Conservation (phyloP, 2,113 vertebrate genomes). For the Cricetomys ansorgei region DNA sequence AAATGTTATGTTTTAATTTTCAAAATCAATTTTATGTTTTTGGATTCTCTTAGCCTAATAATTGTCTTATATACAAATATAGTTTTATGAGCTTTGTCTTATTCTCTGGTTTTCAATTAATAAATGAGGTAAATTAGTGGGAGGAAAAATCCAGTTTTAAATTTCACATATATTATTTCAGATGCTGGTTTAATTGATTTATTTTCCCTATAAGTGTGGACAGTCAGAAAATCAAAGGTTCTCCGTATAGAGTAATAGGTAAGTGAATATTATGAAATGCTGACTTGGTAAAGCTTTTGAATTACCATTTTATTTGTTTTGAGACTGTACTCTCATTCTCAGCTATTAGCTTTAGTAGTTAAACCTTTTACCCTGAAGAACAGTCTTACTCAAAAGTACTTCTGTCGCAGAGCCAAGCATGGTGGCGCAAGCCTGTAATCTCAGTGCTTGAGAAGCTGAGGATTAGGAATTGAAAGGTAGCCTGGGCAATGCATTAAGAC, state of each 20-base stretch:
- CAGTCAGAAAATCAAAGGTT: conserved; percentile 75
- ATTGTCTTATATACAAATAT: conserved; percentile 8
- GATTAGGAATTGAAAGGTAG: not conserved
- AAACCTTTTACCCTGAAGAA: not conserved
- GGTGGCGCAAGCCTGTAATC: not conserved
- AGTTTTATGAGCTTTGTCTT: conserved; percentile 29
- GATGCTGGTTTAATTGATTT: conserved; percentile 55
- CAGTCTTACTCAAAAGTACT: conserved; percentile 39
- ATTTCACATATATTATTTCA: conserved; percentile 57
- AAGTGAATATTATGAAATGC: conserved; percentile 63
- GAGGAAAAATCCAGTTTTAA: conserved; percentile 28
- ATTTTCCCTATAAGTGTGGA: conserved; percentile 64
- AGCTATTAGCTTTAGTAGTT: conserved; percentile 19
- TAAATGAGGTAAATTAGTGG: conserved; percentile 53
- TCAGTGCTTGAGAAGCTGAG: not conserved
- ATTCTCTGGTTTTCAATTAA: conserved; percentile 51
- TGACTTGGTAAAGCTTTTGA: conserved; percentile 48
- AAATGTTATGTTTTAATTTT: conserved; percentile 30
- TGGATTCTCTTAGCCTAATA: not conserved
- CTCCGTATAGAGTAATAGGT: conserved; percentile 76
- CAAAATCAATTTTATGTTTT: conserved; percentile 33
- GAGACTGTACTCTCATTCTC: conserved; percentile 54
- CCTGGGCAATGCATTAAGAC: not conserved
- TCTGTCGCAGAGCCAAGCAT: not conserved
- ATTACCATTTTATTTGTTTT: conserved; percentile 1